Conservation (phyloP, 2,113 vertebrate genomes). For the Oncorhynchus keta region DNA sequence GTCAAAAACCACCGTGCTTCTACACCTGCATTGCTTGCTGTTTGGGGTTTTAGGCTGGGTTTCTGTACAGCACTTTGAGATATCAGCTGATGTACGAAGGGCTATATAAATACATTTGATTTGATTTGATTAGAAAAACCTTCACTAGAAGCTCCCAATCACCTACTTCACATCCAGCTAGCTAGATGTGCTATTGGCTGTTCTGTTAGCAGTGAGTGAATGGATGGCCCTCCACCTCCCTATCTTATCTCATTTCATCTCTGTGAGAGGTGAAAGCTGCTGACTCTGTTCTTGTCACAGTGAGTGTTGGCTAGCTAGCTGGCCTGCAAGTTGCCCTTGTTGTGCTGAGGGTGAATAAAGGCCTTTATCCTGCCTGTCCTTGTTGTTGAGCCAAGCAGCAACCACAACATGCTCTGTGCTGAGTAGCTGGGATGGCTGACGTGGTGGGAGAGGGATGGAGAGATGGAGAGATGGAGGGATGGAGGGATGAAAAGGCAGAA, state of each 20-base stretch:
- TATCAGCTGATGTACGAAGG: too few species aligned
- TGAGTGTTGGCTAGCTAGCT: not conserved
- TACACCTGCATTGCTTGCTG: too few species aligned
- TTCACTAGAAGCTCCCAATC: constrained; percentile 49
- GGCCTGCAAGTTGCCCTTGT: constrained; percentile 46
- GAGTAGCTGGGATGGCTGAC: constrained; percentile 7
- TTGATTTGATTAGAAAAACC: not conserved
- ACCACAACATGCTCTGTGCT: constrained; percentile 55
- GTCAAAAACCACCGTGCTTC: too few species aligned
- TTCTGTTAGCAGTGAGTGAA: constrained; percentile 27
- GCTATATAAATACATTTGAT: too few species aligned
- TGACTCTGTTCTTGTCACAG: constrained; percentile 47
- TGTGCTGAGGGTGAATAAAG: constrained; percentile 42
- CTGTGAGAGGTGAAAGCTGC: constrained; percentile 58
- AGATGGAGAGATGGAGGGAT: not conserved
- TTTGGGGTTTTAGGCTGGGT: too few species aligned
- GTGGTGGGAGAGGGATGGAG: not conserved
- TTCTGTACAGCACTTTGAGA: too few species aligned
- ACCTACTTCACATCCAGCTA: constrained; percentile 43
- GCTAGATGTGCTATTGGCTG: too few species aligned
- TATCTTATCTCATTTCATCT: constrained; percentile 53
- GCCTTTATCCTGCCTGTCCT: constrained; percentile 34
- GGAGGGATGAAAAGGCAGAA: not conserved
- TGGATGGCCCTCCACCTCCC: constrained; percentile 22
- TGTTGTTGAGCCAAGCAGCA: constrained; percentile 52